phyloP scores from a whole-genome alignment of 2,113 vertebrate species.

The Notarius lentiginosus region DNA sequence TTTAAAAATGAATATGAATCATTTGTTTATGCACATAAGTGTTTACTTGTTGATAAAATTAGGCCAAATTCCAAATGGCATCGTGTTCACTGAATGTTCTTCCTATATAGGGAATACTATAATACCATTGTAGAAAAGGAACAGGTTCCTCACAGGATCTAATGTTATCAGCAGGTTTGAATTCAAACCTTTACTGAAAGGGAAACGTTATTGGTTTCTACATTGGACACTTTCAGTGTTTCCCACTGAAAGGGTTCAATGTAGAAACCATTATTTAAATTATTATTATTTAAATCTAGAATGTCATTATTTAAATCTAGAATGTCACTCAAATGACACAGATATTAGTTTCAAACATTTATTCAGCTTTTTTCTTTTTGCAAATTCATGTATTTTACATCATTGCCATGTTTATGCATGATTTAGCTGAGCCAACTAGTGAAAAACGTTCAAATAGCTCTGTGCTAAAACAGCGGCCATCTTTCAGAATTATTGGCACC shows the following conservation, averaged over 20 bases:
- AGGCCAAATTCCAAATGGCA: not conserved
- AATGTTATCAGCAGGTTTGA: not conserved
- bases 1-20: not conserved
- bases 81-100: not conserved
- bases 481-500: not conserved
- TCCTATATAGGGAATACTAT: not conserved
- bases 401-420: not conserved
- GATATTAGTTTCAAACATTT: not conserved
- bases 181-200: not conserved
- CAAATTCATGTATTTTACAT: not conserved
- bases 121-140: not conserved
- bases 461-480: not conserved
- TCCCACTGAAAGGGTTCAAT: not conserved
- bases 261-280: too few species aligned
- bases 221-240: not conserved
- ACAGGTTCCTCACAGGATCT: not conserved
- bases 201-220: not conserved
- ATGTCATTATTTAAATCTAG: not conserved
- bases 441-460: not conserved
- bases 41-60: not conserved
- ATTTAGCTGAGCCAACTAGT: not conserved
- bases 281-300: too few species aligned
- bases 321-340: not conserved
- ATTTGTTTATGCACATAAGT: not conserved
- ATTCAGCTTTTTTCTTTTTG: not conserved